Percentiles rank a stretch among this genome's conserved stretches.
Evolutionary conservation across 2,113 vertebrate genomes (phyloP).

Genomic region (Ornithorhynchus anatinus): DNA sequence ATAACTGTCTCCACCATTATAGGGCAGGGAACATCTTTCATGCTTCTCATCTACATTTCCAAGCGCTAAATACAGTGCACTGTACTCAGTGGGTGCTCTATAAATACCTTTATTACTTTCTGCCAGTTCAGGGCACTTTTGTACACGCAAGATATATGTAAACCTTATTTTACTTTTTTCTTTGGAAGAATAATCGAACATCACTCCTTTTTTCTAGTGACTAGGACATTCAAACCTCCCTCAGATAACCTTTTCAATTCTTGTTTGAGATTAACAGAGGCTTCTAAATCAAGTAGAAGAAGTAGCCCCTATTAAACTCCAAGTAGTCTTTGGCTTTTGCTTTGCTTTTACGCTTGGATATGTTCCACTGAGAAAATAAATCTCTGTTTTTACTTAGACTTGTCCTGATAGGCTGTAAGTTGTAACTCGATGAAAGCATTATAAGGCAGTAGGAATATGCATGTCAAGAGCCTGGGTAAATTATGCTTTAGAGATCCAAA

Average conservation of each 20-base stretch:
- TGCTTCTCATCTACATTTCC: too few relatives aligned
- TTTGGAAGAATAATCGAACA: conserved; percentile 23
- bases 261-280: background rate
- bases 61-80: too few relatives aligned
- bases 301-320: background rate
- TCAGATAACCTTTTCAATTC: too few relatives aligned
- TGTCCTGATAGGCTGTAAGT: conserved; percentile 38
- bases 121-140: background rate
- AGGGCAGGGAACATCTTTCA: too few relatives aligned
- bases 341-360: conserved; percentile 14
- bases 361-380: conserved; percentile 1
- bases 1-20: too few relatives aligned
- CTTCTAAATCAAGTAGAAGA: conserved; percentile 31
- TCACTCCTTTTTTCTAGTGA: background rate
- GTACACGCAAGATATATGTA: conserved; percentile 14
- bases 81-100: too few relatives aligned
- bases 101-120: too few relatives aligned
- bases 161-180: background rate
- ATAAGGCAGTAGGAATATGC: conserved; percentile 11
- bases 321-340: background rate
- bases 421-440: conserved; percentile 26
- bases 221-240: too few relatives aligned
- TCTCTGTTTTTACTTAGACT: conserved; percentile 46
- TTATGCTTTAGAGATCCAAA: background rate
- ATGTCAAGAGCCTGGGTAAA: conserved; percentile 32